A percentile compares a stretch with the other conserved stretches of the same genome.
Conservation (phyloP, 2,797 vertebrate species). For the Orientallactaga sibirica region DNA sequence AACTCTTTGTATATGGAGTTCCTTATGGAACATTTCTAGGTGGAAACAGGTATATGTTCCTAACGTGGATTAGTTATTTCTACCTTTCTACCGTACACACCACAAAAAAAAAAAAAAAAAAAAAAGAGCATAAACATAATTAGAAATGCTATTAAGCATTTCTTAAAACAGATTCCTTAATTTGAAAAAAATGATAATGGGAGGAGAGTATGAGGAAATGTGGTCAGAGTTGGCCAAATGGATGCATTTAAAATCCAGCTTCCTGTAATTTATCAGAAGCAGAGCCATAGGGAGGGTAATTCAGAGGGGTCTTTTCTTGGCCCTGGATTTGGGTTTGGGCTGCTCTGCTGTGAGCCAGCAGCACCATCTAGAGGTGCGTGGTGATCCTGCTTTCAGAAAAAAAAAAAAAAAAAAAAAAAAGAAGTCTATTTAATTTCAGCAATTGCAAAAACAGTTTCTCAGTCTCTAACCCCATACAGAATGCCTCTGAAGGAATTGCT, state of each 20-base stretch:
- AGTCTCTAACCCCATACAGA: background rate
- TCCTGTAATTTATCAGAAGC: constrained; percentile 38
- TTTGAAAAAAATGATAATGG: constrained; percentile 70
- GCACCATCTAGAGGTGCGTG: constrained; percentile 88
- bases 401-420: constrained; percentile 59
- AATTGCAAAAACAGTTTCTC: background rate
- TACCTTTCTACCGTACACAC: background rate
- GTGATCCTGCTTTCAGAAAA: background rate
- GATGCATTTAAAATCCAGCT: constrained; percentile 44
- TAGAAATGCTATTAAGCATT: constrained; percentile 67
- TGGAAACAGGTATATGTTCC: background rate
- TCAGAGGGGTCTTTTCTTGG: background rate
- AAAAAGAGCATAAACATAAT: constrained; percentile 63
- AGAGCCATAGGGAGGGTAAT: background rate
- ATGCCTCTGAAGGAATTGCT: constrained; percentile 1
- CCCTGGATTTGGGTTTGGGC: background rate
- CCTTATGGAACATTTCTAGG: background rate
- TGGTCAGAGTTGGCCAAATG: background rate
- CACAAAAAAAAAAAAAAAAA: constrained; percentile 1
- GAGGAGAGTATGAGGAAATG: background rate
- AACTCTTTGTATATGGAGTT: background rate
- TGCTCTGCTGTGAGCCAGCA: constrained; percentile 66
- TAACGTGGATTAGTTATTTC: background rate
- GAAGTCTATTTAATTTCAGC: background rate
- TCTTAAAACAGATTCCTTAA: constrained; percentile 50